phyloP scores from a whole-genome alignment of 2,113 vertebrate species.

The Cheilinus undulatus region DNA sequence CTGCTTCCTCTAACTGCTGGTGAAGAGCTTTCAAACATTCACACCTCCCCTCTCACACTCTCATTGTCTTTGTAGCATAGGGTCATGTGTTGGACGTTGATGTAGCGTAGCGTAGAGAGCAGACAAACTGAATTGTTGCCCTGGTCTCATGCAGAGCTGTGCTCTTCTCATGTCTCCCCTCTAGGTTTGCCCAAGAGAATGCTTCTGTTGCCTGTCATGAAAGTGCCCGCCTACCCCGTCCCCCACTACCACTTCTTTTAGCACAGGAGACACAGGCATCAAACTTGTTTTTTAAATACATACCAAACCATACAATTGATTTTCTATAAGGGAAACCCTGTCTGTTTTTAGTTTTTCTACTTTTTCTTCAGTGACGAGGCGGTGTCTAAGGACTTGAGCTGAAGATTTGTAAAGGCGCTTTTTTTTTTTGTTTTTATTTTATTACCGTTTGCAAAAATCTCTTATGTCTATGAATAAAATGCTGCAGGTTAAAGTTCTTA shows the following conservation, averaged over 20 bases:
- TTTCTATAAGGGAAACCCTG: constrained; percentile 85
- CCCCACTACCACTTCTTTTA: constrained; percentile 99
- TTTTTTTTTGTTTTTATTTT: constrained; percentile 84
- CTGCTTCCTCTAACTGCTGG: constrained; percentile 33
- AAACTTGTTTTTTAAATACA: constrained; percentile 21
- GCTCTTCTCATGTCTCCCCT: constrained; percentile 95
- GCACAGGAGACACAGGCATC: constrained; percentile 81
- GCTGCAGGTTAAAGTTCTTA: constrained; percentile 93
- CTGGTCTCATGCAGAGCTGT: constrained; percentile 91
- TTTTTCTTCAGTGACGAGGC: constrained; percentile 31
- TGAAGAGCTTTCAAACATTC: constrained; percentile 22
- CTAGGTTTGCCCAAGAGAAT: constrained; percentile 99
- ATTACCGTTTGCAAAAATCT: constrained; percentile 86
- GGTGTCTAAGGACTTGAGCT: constrained; percentile 86
- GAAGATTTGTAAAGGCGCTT: constrained; percentile 90
- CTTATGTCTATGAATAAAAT: constrained; percentile 81
- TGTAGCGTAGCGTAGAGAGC: constrained; percentile 33
- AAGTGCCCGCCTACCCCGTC: constrained; percentile 97
- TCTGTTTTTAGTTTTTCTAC: constrained; percentile 80
- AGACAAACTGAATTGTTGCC: constrained; percentile 44
- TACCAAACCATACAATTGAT: constrained; percentile 39
- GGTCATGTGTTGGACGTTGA: constrained; percentile 9
- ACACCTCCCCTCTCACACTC: constrained; percentile 16
- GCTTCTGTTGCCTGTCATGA: constrained; percentile 99
- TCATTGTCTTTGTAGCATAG: constrained; percentile 18